phyloP scores from a whole-genome alignment of 2,113 vertebrate species.

The Otolemur garnettii region DNA sequence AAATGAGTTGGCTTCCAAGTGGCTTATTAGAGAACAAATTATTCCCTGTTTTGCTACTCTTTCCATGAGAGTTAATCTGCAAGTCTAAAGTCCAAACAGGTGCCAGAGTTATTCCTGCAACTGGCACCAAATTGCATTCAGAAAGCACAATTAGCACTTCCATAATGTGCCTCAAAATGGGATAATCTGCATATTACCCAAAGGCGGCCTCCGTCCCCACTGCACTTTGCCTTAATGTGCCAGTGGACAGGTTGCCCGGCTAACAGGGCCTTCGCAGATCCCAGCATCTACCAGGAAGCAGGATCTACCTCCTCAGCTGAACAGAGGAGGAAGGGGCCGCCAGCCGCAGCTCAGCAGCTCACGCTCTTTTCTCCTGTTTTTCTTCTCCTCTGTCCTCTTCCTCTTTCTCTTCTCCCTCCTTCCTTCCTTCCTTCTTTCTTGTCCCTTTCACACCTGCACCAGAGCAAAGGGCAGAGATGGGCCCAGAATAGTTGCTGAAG shows the following conservation, averaged over 20 bases:
- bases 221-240: conserved; percentile 76
- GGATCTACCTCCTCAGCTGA: neutral
- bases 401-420: neutral
- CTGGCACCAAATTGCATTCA: conserved; percentile 83
- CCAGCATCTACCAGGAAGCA: neutral
- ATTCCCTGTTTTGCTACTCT: conserved; percentile 76
- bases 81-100: conserved; percentile 83
- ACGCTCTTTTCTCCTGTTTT: neutral
- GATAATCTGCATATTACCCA: conserved; percentile 80
- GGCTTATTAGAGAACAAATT: conserved; percentile 84
- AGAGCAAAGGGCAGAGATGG: neutral
- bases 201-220: conserved; percentile 64
- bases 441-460: neutral
- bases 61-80: conserved; percentile 80
- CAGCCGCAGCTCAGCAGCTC: neutral
- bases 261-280: neutral
- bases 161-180: conserved; percentile 81
- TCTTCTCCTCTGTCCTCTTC: neutral
- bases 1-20: conserved; percentile 79
- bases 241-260: conserved; percentile 47
- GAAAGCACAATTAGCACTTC: conserved; percentile 86
- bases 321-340: neutral
- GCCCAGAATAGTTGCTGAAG: accelerated
- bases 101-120: conserved; percentile 83
- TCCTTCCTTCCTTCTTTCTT: neutral